Evolutionary conservation across 2,888 invertebrate species (phyloP).

Genomic region (Cybosia mesomella): DNA sequence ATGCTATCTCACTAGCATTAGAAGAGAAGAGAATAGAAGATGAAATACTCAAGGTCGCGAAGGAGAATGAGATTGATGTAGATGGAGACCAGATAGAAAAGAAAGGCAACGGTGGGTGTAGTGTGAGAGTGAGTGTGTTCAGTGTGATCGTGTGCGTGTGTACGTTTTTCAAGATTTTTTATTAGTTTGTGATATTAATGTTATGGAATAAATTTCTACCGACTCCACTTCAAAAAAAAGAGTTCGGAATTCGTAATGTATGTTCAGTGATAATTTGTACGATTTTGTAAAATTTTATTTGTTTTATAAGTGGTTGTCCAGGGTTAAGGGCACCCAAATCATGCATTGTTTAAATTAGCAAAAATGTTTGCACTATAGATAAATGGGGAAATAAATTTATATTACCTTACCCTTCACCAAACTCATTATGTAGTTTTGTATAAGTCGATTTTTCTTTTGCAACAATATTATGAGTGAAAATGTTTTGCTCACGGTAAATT

Average conservation of each 20-base stretch:
- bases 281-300: background rate
- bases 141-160: slow-evolving; percentile 32
- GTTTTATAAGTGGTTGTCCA: background rate
- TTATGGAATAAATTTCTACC: background rate
- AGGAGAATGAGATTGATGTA: slow-evolving; percentile 73
- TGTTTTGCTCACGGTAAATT: too few species aligned
- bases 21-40: slow-evolving; percentile 84
- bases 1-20: slow-evolving; percentile 86
- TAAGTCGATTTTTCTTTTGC: background rate
- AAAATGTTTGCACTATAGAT: too few species aligned
- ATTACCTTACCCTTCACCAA: too few species aligned
- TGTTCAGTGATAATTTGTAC: background rate
- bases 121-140: slow-evolving; percentile 31
- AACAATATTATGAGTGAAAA: too few species aligned
- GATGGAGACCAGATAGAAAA: slow-evolving; percentile 63
- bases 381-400: too few species aligned
- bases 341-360: too few species aligned
- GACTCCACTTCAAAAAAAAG: background rate
- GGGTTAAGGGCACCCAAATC: too few species aligned
- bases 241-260: background rate
- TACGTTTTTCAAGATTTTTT: slow-evolving; percentile 27
- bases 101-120: slow-evolving; percentile 30
- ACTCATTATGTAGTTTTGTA: too few species aligned
- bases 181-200: slow-evolving; percentile 12
- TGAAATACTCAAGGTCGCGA: slow-evolving; percentile 78